Evolutionary conservation across 1,140 invertebrate species (phyloP).

Genomic region (Leptoteleia sp.): DNA sequence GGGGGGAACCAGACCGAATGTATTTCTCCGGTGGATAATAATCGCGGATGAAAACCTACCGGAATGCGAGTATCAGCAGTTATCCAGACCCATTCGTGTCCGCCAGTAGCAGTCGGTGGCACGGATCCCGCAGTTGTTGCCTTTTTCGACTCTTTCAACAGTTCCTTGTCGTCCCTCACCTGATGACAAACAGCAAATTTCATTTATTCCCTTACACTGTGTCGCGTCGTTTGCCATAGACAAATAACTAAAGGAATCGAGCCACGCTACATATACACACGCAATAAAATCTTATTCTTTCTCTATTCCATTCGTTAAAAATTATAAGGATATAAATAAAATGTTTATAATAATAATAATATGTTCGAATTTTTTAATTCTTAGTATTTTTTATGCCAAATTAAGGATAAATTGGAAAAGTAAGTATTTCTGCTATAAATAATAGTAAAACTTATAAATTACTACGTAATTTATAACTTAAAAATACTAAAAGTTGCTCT

Average conservation of each 20-base stretch:
- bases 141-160: slow-evolving; percentile 70
- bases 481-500: no score
- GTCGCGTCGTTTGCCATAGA: slow-evolving; percentile 16
- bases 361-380: no score
- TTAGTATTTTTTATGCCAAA: no score
- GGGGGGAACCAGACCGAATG: slow-evolving; percentile 31
- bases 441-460: no score
- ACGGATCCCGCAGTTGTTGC: slow-evolving; percentile 61
- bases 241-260: slow-evolving; percentile 25
- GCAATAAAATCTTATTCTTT: no score
- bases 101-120: slow-evolving; percentile 68
- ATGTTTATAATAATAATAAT: no score
- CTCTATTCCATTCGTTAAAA: no score
- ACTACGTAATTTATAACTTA: no score
- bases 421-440: no score
- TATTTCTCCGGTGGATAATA: slow-evolving; percentile 52
- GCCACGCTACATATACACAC: no score
- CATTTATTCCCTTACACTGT: slow-evolving; percentile 29
- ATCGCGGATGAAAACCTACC: slow-evolving; percentile 79
- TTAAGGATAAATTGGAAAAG: no score
- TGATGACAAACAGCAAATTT: slow-evolving; percentile 63
- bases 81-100: slow-evolving; percentile 88
- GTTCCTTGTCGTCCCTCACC: slow-evolving; percentile 71
- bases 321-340: no score
- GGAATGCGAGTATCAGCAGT: slow-evolving; percentile 89